Percentiles rank a stretch among this genome's conserved stretches.
These are phyloP conservation scores for Neolamprologus devosi DNA, from an alignment of 2,113 vertebrate genomes.

Conservation along the genomic window DNA sequence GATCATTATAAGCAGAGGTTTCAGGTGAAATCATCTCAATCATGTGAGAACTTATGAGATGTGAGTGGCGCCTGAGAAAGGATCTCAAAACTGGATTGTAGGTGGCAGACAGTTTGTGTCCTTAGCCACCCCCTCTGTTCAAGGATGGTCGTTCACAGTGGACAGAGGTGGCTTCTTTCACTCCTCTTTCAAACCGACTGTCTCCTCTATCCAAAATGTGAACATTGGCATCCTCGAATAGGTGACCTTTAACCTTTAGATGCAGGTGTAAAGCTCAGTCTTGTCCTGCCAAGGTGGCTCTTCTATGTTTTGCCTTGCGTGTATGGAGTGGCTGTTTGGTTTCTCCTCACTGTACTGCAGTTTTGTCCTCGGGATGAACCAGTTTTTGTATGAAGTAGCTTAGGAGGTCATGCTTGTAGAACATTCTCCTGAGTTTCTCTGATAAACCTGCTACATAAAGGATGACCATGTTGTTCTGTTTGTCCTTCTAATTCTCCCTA, in stretches of 20 bases:
- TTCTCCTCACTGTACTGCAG: neutral
- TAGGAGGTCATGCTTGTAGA: neutral
- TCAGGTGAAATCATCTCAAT: neutral
- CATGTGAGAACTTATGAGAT: neutral
- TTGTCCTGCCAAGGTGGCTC: neutral
- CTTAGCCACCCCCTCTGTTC: neutral
- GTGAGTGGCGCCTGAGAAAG: neutral
- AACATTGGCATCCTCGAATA: neutral
- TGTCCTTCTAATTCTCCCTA: neutral
- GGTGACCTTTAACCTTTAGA: neutral
- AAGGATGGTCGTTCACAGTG: neutral
- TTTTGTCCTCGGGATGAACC: neutral
- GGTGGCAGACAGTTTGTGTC: neutral
- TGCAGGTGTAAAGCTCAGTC: neutral
- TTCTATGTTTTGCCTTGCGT: neutral
- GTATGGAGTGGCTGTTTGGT: neutral
- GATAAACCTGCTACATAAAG: neutral
- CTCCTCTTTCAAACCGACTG: neutral
- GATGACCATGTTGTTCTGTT: neutral
- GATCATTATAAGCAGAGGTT: neutral
- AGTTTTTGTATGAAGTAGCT: neutral
- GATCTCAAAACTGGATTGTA: neutral
- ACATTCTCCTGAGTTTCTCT: neutral
- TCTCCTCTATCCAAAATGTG: neutral
- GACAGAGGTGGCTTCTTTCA: neutral